These are phyloP conservation scores for Cheilosia soror DNA, from an alignment of 2,888 invertebrate species.

Conservation along the genomic window DNA sequence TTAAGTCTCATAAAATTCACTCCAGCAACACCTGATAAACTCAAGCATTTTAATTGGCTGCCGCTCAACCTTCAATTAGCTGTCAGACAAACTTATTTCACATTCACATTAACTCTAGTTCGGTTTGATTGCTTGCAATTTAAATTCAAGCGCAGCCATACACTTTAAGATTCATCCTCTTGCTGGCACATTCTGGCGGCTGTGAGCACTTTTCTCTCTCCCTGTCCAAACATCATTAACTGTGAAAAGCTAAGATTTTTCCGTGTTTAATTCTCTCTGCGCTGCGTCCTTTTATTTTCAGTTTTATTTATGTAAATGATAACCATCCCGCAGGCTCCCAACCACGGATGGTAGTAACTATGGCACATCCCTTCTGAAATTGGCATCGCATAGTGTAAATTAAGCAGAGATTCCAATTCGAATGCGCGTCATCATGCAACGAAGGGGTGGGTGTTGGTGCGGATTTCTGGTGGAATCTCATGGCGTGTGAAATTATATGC, in stretches of 20 bases:
- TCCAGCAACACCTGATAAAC: too few species aligned
- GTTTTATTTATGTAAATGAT: slow-evolving; percentile 13
- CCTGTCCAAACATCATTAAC: slow-evolving; percentile 36
- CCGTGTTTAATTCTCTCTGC: background rate
- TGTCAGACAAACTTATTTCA: too few species aligned
- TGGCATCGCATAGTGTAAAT: slow-evolving; percentile 51
- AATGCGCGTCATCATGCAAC: slow-evolving; percentile 17
- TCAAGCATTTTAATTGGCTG: too few species aligned
- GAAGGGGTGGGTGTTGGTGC: background rate
- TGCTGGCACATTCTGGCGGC: background rate
- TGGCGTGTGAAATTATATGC: slow-evolving; percentile 66
- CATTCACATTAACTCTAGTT: too few species aligned
- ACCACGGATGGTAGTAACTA: background rate
- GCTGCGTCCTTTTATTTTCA: background rate
- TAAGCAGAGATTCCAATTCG: slow-evolving; percentile 49
- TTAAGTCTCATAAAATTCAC: too few species aligned
- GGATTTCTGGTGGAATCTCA: slow-evolving; percentile 4
- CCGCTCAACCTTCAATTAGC: too few species aligned
- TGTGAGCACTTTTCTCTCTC: background rate
- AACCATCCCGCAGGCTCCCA: background rate
- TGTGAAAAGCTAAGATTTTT: slow-evolving; percentile 28
- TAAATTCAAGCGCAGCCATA: too few species aligned
- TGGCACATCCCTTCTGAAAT: slow-evolving; percentile 17
- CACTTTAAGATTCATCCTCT: background rate
- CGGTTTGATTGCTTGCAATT: too few species aligned